A percentile compares a stretch with the other conserved stretches of the same genome.
Evolutionary conservation across 2,888 invertebrate genomes (phyloP).

Genomic region (Leucophenga maculata): DNA sequence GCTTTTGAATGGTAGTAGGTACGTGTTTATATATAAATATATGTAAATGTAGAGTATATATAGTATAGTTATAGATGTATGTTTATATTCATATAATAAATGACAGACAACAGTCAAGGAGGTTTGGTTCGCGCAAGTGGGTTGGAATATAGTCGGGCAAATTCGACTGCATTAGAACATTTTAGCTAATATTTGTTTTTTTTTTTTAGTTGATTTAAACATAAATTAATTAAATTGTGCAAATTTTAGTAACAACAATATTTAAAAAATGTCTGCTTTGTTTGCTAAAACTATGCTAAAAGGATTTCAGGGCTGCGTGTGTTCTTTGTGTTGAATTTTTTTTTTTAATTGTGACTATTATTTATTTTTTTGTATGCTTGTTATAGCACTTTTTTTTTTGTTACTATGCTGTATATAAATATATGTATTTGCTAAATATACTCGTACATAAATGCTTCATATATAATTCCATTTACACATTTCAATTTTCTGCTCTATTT

Average conservation of each 20-base stretch:
- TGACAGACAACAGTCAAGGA: constrained; percentile 12
- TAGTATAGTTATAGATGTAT: constrained; percentile 10
- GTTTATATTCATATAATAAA: constrained; percentile 15
- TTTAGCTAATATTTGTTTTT: not conserved
- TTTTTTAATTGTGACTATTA: constrained; percentile 23
- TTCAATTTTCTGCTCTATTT: constrained; percentile 36
- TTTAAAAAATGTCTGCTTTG: not conserved
- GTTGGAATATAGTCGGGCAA: constrained; percentile 1
- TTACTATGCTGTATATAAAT: constrained; percentile 38
- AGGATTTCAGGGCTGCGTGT: constrained; percentile 31
- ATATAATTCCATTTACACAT: constrained; percentile 37
- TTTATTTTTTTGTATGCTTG: not conserved
- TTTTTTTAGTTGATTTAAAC: not conserved
- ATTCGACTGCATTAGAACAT: not conserved
- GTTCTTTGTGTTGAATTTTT: constrained; percentile 15
- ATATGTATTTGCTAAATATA: constrained; percentile 52
- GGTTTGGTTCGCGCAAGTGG: constrained; percentile 29
- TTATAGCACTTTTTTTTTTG: constrained; percentile 16
- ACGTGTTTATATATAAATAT: constrained; percentile 36
- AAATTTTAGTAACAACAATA: constrained; percentile 29
- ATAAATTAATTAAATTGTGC: constrained; percentile 28
- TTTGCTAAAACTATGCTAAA: constrained; percentile 45
- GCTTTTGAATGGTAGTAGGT: constrained; percentile 37
- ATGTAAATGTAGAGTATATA: not conserved
- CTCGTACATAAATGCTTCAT: constrained; percentile 39